A percentile compares a stretch with the other conserved stretches of the same genome.
phyloP scores from a whole-genome alignment of 2,113 vertebrate genomes.

The Tachuris rubrigastra region DNA sequence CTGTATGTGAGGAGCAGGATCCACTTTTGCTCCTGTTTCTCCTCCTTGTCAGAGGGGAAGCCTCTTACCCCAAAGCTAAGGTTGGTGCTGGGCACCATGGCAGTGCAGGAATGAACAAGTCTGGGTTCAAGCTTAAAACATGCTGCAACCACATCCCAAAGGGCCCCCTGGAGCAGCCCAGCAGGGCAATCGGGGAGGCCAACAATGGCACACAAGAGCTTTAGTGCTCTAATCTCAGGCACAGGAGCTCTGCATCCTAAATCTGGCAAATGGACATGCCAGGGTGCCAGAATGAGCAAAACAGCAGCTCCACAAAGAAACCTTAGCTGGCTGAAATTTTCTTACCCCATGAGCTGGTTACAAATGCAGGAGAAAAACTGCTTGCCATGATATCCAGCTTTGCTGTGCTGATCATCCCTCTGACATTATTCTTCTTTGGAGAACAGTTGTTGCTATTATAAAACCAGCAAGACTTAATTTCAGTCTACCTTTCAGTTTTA shows the following conservation, averaged over 20 bases:
- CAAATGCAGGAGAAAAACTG: not conserved
- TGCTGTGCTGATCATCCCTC: not conserved
- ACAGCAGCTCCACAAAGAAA: not conserved
- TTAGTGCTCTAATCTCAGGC: not conserved
- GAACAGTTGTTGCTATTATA: not conserved
- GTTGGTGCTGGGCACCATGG: not conserved
- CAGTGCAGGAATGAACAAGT: not conserved
- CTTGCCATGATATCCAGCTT: not conserved
- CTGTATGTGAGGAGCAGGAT: not conserved
- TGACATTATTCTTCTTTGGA: not conserved
- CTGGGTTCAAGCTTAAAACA: accelerated
- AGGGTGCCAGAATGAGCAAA: not conserved
- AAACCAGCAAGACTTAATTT: slow-evolving; percentile 12
- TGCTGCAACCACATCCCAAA: not conserved
- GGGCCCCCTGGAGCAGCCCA: not conserved
- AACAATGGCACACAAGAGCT: accelerated
- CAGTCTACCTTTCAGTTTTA: slow-evolving; percentile 15
- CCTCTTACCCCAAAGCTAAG: not conserved
- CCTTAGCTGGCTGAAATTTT: not conserved
- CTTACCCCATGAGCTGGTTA: not conserved
- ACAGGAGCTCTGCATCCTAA: not conserved
- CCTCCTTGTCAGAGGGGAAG: not conserved
- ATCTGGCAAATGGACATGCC: accelerated
- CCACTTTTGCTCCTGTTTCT: not conserved
- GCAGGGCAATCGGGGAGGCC: not conserved